Evolutionary conservation across 2,888 invertebrate genomes (phyloP).

Genomic region (Anticlea derivata): DNA sequence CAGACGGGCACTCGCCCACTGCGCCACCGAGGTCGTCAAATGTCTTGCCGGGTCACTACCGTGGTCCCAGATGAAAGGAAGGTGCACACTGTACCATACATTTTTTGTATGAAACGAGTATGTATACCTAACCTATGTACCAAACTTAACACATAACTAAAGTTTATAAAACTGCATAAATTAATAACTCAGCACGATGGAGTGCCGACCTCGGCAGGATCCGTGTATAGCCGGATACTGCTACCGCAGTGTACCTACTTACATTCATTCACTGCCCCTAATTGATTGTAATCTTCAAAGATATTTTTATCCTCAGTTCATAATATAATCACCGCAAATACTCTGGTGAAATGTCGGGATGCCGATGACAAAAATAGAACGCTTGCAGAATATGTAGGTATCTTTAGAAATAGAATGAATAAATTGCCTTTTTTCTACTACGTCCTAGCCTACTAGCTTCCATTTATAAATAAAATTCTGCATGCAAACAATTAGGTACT

Average conservation of each 20-base stretch:
- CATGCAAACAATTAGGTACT: too few relatives aligned
- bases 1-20: too few relatives aligned
- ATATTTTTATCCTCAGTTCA: conserved; percentile 5
- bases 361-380: not conserved
- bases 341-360: not conserved
- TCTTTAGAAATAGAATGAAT: too few relatives aligned
- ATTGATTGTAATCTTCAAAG: conserved; percentile 31
- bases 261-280: conserved; percentile 29
- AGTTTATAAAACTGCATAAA: conserved; percentile 11
- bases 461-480: too few relatives aligned
- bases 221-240: conserved; percentile 52
- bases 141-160: conserved; percentile 5
- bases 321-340: not conserved
- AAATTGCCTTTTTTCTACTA: too few relatives aligned
- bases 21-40: too few relatives aligned
- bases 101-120: too few relatives aligned
- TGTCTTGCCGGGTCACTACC: too few relatives aligned
- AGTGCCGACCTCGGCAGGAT: conserved; percentile 54
- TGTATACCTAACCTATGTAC: too few relatives aligned
- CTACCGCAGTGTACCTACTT: conserved; percentile 34
- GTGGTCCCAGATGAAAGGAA: too few relatives aligned
- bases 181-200: conserved; percentile 39
- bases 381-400: not conserved
- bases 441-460: too few relatives aligned
- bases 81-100: too few relatives aligned